Evolutionary conservation across 2,113 vertebrate species (phyloP).

Genomic region (Vulpes lagopus): DNA sequence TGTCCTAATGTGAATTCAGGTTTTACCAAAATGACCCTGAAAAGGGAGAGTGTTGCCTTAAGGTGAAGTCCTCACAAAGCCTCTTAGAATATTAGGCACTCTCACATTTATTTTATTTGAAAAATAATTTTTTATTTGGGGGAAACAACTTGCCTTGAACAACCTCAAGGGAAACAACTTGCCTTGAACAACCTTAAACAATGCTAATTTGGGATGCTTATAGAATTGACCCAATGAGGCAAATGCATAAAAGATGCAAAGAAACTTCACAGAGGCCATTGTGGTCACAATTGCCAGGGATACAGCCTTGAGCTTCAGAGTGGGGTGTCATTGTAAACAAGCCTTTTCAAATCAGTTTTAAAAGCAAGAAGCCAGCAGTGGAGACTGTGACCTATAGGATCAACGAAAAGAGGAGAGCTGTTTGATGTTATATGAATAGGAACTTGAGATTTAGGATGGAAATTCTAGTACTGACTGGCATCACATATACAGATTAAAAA

Average conservation of each 20-base stretch:
- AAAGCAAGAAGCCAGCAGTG: neutral
- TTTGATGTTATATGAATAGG: constrained; percentile 11
- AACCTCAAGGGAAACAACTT: neutral
- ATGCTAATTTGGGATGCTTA: neutral
- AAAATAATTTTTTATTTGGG: neutral
- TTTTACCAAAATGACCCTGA: constrained; percentile 48
- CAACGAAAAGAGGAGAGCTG: neutral
- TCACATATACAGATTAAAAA: neutral
- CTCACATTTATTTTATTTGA: constrained; percentile 4
- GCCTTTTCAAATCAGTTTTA: constrained; percentile 33
- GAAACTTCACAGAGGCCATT: neutral
- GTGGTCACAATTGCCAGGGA: neutral
- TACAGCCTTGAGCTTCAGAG: neutral
- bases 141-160: neutral
- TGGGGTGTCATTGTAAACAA: neutral
- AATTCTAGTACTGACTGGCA: neutral
- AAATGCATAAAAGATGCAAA: neutral
- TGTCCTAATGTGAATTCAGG: neutral
- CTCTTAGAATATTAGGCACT: neutral
- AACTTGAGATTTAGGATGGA: constrained; percentile 25
- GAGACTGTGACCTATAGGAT: neutral
- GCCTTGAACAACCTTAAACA: neutral
- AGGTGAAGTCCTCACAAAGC: neutral
- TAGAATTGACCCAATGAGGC: neutral
- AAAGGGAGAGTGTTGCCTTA: neutral